Conservation (phyloP, 2,113 vertebrate genomes). For the Saguinus midas region DNA sequence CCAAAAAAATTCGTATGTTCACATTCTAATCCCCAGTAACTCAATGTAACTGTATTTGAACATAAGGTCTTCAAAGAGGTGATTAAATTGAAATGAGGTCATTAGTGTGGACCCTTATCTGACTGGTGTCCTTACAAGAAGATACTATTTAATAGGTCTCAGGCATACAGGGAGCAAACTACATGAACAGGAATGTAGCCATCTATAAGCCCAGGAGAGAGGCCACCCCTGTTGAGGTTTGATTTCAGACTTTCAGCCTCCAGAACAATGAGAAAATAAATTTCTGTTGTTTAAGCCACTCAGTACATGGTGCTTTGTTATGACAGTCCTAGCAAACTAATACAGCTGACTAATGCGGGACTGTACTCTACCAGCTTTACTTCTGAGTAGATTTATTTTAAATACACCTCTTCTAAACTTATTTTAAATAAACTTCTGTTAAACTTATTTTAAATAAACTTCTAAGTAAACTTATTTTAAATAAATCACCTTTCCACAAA, state of each 20-base stretch:
- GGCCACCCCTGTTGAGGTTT: not conserved
- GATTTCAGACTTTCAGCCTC: not conserved
- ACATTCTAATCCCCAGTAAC: not conserved
- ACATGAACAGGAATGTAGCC: not conserved
- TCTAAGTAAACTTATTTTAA: not conserved
- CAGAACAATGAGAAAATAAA: not conserved
- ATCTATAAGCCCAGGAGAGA: not conserved
- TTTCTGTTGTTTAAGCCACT: not conserved
- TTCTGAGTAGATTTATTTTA: not conserved
- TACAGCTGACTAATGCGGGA: not conserved
- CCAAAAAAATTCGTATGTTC: not conserved
- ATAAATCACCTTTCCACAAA: conserved; percentile 26
- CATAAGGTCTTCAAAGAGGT: not conserved
- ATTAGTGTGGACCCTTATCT: not conserved
- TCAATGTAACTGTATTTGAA: conserved; percentile 28
- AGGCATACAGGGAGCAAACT: not conserved
- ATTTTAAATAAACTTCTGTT: not conserved
- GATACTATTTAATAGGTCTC: not conserved
- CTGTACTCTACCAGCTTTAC: not conserved
- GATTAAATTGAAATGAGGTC: conserved; percentile 10
- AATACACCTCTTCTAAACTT: not conserved
- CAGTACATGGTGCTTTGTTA: not conserved
- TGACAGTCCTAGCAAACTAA: not conserved
- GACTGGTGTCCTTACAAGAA: not conserved
- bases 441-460: not conserved